Percentiles rank a stretch among this genome's conserved stretches.
Conservation (phyloP, 2,888 invertebrate genomes). For the Rhimphoctona megacephalus region DNA sequence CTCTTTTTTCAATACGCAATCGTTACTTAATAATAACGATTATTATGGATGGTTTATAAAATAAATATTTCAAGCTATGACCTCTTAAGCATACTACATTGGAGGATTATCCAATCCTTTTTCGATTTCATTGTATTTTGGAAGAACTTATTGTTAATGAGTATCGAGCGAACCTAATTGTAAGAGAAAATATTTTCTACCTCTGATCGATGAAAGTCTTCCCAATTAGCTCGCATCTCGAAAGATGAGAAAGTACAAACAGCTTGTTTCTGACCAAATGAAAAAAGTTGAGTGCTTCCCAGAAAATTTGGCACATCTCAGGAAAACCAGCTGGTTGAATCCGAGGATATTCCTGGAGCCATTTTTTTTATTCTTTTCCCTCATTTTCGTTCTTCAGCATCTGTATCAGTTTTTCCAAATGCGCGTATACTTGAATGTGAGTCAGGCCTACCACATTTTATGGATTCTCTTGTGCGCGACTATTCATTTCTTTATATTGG, state of each 20-base stretch:
- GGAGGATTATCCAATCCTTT: not conserved
- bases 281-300: conserved; percentile 11
- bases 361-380: not conserved
- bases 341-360: not conserved
- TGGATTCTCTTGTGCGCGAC: not conserved
- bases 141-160: not conserved
- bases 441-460: not conserved
- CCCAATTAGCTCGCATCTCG: not conserved
- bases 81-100: no score
- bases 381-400: not conserved
- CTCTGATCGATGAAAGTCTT: not conserved
- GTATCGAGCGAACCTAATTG: not conserved
- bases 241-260: not conserved
- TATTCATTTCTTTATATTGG: not conserved
- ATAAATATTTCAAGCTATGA: no score
- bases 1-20: no score
- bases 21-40: no score
- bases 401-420: not conserved
- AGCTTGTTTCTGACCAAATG: conserved; percentile 21
- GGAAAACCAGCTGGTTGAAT: conserved; percentile 6
- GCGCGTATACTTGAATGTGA: not conserved
- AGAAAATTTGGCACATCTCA: not conserved
- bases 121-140: not conserved
- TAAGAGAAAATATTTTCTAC: not conserved
- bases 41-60: no score